Evolutionary conservation across 1,140 invertebrate species (phyloP).

Genomic region (Lethrus apterus): DNA sequence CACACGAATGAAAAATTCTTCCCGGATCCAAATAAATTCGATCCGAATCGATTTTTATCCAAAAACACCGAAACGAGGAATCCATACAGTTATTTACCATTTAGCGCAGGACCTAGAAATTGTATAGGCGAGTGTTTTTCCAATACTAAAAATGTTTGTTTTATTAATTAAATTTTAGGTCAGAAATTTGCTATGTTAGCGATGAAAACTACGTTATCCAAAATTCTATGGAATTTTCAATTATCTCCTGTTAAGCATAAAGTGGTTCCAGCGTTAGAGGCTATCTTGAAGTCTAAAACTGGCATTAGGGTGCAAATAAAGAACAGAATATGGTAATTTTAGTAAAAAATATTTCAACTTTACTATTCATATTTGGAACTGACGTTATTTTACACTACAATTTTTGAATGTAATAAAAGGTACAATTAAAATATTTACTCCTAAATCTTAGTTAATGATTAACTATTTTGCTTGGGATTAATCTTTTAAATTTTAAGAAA

Average conservation of each 20-base stretch:
- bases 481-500: too few species aligned
- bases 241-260: slow-evolving; percentile 36
- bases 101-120: slow-evolving; percentile 61
- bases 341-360: too few species aligned
- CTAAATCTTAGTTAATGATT: too few species aligned
- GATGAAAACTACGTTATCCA: slow-evolving; percentile 61
- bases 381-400: too few species aligned
- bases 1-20: slow-evolving; percentile 61
- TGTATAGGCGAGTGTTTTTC: slow-evolving; percentile 50
- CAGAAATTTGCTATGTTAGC: slow-evolving; percentile 74
- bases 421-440: too few species aligned
- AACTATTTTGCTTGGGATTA: too few species aligned
- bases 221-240: slow-evolving; percentile 58
- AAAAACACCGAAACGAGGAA: slow-evolving; percentile 47
- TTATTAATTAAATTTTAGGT: slow-evolving; percentile 40
- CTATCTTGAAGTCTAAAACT: slow-evolving; percentile 41
- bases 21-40: slow-evolving; percentile 63
- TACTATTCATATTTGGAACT: too few species aligned
- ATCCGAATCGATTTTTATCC: slow-evolving; percentile 68
- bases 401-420: too few species aligned
- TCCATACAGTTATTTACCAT: slow-evolving; percentile 55
- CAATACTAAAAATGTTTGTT: background rate
- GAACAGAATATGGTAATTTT: too few species aligned
- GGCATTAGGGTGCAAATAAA: slow-evolving; percentile 38
- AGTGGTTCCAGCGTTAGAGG: slow-evolving; percentile 33